phyloP scores from a whole-genome alignment of 64 coral and sea anemone species.

The Montipora efflorescens region DNA sequence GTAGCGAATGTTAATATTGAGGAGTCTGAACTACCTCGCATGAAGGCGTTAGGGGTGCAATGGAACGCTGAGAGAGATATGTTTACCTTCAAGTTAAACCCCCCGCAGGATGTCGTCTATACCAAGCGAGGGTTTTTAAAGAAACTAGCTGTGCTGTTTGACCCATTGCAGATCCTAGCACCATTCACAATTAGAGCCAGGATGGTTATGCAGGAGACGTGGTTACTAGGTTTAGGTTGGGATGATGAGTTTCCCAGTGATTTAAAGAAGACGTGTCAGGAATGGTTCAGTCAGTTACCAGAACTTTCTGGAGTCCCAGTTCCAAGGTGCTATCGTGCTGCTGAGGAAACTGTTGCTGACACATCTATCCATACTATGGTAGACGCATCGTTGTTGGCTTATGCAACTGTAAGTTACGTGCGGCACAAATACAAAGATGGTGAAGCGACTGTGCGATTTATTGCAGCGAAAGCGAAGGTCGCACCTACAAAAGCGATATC shows the following conservation, averaged over 20 bases:
- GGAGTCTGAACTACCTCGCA: conserved; percentile 17
- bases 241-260: conserved; percentile 33
- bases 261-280: not conserved
- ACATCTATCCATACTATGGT: conserved; percentile 13
- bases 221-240: conserved; percentile 20
- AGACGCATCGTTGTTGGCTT: conserved; percentile 48
- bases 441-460: conserved; percentile 7
- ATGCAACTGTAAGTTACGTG: conserved; percentile 65
- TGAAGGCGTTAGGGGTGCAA: conserved; percentile 46
- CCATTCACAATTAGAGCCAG: conserved; percentile 17
- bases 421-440: conserved; percentile 7
- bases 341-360: not conserved
- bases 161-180: conserved; percentile 33
- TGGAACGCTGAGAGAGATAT: conserved; percentile 23
- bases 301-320: conserved; percentile 14
- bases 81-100: conserved; percentile 29
- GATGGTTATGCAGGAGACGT: conserved; percentile 32
- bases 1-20: conserved; percentile 31
- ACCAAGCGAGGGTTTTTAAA: conserved; percentile 40
- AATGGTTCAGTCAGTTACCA: conserved; percentile 39
- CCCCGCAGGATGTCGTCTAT: not conserved
- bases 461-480: conserved; percentile 54
- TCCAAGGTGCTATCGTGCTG: not conserved
- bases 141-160: not conserved
- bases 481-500: conserved; percentile 29